phyloP scores from a whole-genome alignment of 2,113 vertebrate species.

The Chelonoidis abingdonii region DNA sequence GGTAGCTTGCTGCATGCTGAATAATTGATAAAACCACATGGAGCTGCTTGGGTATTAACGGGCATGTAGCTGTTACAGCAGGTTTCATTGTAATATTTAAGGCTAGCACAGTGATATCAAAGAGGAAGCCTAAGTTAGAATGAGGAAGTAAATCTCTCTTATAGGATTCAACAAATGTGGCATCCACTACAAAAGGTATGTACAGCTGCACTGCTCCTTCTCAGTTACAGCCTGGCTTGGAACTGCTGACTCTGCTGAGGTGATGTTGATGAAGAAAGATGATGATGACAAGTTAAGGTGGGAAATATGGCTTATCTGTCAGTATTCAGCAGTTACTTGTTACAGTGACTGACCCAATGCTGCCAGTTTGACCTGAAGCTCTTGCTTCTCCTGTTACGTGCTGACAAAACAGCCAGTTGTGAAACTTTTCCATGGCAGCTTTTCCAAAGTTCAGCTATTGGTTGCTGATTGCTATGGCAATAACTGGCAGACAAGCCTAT shows the following conservation, averaged over 20 bases:
- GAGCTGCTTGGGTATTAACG: background rate
- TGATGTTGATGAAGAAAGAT: background rate
- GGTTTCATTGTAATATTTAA: background rate
- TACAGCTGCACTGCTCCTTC: background rate
- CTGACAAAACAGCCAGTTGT: background rate
- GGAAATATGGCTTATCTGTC: background rate
- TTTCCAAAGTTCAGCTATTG: background rate
- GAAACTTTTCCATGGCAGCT: background rate
- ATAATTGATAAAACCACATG: background rate
- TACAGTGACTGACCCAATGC: background rate
- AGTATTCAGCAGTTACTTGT: background rate
- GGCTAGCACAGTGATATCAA: background rate
- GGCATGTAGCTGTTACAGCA: background rate
- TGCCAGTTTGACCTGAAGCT: background rate
- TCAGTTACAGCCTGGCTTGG: background rate
- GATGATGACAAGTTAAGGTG: background rate
- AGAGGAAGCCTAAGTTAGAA: background rate
- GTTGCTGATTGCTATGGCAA: background rate
- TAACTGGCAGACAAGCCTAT: slow-evolving; percentile 54
- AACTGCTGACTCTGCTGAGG: background rate
- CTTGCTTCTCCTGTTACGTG: background rate
- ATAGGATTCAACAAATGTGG: background rate
- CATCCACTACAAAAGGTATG: background rate
- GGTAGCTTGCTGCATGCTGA: background rate
- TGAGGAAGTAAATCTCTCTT: background rate